Conservation (phyloP, 2,113 vertebrate genomes). For the Aspidoscelis tigris region DNA sequence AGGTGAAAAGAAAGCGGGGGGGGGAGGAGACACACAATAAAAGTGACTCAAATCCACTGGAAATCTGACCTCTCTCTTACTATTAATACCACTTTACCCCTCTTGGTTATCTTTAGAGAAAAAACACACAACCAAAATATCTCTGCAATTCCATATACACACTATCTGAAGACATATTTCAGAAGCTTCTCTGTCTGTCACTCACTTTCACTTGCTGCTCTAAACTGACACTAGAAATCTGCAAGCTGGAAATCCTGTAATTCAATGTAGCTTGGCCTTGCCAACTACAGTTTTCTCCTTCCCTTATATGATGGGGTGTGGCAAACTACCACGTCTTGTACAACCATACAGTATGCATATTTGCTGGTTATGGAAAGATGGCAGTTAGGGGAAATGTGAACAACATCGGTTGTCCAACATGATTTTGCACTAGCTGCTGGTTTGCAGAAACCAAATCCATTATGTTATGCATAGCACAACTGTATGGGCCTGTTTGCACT, state of each 20-base stretch:
- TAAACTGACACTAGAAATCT: not conserved
- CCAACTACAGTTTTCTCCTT: not conserved
- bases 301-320: not conserved
- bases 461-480: too few species aligned
- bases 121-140: not conserved
- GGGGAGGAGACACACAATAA: not conserved
- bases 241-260: not conserved
- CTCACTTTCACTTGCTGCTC: not conserved
- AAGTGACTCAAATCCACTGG: not conserved
- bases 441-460: too few species aligned
- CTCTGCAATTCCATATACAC: not conserved
- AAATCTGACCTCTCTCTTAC: not conserved
- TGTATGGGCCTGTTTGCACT: too few species aligned
- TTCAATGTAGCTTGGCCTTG: not conserved
- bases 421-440: too few species aligned
- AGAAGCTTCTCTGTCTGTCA: not conserved
- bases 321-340: too few species aligned
- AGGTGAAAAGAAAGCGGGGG: not conserved
- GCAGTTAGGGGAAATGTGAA: too few species aligned
- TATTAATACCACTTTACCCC: not conserved
- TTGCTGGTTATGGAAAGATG: too few species aligned
- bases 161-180: not conserved
- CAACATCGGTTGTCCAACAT: too few species aligned
- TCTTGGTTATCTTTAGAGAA: not conserved
- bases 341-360: too few species aligned